Percentiles rank a stretch among this genome's conserved stretches.
Evolutionary conservation across 2,888 invertebrate genomes (phyloP).

Genomic region (Noctua comes): DNA sequence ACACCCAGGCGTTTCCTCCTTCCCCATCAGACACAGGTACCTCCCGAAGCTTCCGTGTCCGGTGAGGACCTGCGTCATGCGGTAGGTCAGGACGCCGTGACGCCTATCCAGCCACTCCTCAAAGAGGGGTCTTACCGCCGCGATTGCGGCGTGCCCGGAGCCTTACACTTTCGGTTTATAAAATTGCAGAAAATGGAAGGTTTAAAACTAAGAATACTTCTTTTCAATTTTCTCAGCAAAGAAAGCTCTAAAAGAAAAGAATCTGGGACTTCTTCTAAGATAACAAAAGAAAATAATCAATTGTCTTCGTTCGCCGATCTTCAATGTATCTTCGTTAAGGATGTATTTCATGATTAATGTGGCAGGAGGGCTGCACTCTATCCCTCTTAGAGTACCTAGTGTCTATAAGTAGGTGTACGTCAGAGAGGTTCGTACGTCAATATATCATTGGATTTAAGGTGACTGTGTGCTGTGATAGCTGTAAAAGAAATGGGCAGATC

Average conservation of each 20-base stretch:
- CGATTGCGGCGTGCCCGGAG: too few species aligned
- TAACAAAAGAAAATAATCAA: constrained; percentile 38
- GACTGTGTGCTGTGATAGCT: neutral
- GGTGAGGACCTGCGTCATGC: too few species aligned
- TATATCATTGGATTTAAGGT: constrained; percentile 23
- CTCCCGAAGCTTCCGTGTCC: too few species aligned
- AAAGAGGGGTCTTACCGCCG: too few species aligned
- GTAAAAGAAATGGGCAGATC: constrained; percentile 19
- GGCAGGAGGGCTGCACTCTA: constrained; percentile 1
- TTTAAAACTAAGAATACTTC: neutral
- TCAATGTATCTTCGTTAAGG: constrained; percentile 45
- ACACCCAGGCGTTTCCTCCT: too few species aligned
- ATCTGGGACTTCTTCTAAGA: neutral
- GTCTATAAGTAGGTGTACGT: neutral
- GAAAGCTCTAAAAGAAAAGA: neutral
- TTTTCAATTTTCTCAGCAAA: neutral
- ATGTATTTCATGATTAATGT: constrained; percentile 32
- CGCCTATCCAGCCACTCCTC: too few species aligned
- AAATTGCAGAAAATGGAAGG: neutral
- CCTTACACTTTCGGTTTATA: neutral
- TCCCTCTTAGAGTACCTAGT: neutral
- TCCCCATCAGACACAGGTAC: too few species aligned
- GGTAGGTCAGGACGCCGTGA: too few species aligned
- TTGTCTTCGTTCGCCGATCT: neutral
- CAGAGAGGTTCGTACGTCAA: constrained; percentile 9